Conservation (phyloP, 2,113 vertebrate genomes). For the Collichthys lucidus region DNA sequence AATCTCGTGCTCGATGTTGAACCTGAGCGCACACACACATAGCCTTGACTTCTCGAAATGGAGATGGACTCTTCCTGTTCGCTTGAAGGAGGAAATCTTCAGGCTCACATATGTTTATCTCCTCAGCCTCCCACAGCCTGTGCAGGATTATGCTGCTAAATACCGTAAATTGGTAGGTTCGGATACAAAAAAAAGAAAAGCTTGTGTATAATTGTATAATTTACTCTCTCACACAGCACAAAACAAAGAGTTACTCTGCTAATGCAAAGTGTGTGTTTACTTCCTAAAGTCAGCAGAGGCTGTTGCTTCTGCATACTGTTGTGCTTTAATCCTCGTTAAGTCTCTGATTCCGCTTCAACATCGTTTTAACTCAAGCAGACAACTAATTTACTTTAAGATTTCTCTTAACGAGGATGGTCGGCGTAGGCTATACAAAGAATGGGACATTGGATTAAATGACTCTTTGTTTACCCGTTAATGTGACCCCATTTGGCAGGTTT, state of each 20-base stretch:
- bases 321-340: background rate
- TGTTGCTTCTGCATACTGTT: background rate
- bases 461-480: slow-evolving; percentile 55
- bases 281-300: background rate
- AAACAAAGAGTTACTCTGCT: background rate
- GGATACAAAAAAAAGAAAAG: background rate
- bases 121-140: slow-evolving; percentile 28
- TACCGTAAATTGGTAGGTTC: slow-evolving; percentile 21
- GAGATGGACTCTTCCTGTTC: slow-evolving; percentile 58
- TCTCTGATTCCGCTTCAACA: slow-evolving; percentile 5
- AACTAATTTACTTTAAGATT: slow-evolving; percentile 39
- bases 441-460: slow-evolving; percentile 28
- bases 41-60: background rate
- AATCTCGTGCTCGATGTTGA: background rate
- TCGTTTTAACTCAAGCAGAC: slow-evolving; percentile 5
- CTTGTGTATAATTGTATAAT: background rate
- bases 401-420: background rate
- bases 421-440: slow-evolving; percentile 19
- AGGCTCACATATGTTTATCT: slow-evolving; percentile 59
- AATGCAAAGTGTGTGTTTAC: background rate
- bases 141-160: background rate
- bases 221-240: background rate
- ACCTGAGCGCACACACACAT: slow-evolving; percentile 18
- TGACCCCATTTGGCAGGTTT: slow-evolving; percentile 40
- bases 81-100: slow-evolving; percentile 50